Conservation (phyloP, 2,888 invertebrate species). For the Lypha dubia region DNA sequence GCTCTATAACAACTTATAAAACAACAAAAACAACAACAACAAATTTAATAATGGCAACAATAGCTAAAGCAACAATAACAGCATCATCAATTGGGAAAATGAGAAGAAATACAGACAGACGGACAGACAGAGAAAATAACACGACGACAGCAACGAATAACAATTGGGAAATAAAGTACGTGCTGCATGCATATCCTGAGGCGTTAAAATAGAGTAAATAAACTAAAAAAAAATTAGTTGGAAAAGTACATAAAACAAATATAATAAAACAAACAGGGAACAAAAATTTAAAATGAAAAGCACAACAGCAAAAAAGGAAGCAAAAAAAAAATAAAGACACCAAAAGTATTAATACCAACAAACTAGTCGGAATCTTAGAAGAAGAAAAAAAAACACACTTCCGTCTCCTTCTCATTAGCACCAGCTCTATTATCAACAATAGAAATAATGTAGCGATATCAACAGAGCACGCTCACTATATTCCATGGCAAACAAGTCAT, state of each 20-base stretch:
- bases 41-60: constrained; percentile 32
- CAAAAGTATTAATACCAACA: constrained; percentile 46
- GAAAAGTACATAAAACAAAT: constrained; percentile 32
- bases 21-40: constrained; percentile 33
- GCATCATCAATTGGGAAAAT: constrained; percentile 19
- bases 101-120: constrained; percentile 3
- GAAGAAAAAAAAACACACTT: too few relatives aligned
- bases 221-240: constrained; percentile 69
- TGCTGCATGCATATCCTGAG: constrained; percentile 72
- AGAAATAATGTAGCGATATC: constrained; percentile 3
- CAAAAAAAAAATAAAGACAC: constrained; percentile 8
- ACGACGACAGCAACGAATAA: constrained; percentile 58
- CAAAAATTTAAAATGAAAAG: constrained; percentile 26
- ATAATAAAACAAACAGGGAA: constrained; percentile 29
- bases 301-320: background rate
- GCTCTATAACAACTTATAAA: constrained; percentile 55
- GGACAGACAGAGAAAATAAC: constrained; percentile 13
- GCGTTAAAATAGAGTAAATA: constrained; percentile 72
- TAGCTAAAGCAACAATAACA: constrained; percentile 32
- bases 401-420: constrained; percentile 45
- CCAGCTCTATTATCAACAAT: constrained; percentile 43
- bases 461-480: constrained; percentile 29
- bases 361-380: constrained; percentile 46
- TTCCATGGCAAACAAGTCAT: constrained; percentile 46
- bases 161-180: constrained; percentile 72